Evolutionary conservation across 1,140 invertebrate genomes (phyloP).

Genomic region (Pentalonia nigronervosa): DNA sequence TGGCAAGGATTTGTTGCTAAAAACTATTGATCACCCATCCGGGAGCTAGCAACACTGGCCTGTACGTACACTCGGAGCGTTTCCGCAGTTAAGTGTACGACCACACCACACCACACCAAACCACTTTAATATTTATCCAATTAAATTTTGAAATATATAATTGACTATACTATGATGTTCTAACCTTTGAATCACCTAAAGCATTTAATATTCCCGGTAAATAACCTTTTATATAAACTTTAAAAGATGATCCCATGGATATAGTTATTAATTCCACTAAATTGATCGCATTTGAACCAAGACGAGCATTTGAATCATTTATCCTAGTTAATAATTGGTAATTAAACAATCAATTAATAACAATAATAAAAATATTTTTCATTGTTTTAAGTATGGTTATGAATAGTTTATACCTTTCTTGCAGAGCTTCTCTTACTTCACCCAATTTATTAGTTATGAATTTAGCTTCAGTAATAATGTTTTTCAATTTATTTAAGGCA

Average conservation of each 20-base stretch:
- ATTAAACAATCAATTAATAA: background rate
- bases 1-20: no score
- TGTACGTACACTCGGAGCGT: no score
- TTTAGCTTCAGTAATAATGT: constrained; percentile 78
- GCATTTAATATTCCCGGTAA: constrained; percentile 85
- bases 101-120: no score
- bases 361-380: background rate
- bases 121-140: no score
- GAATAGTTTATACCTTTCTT: constrained; percentile 63
- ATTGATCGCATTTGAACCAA: constrained; percentile 81
- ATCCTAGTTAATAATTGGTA: constrained; percentile 67
- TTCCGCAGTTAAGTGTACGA: no score
- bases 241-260: constrained; percentile 82
- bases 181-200: constrained; percentile 76
- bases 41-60: no score
- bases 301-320: constrained; percentile 89
- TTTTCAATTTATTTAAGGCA: constrained; percentile 79
- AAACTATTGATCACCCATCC: no score
- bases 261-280: constrained; percentile 81
- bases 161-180: background rate
- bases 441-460: constrained; percentile 84
- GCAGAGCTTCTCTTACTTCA: constrained; percentile 80
- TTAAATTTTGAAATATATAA: background rate
- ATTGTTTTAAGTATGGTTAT: background rate
- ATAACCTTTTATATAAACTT: constrained; percentile 79